Base-by-base conservation (phyloP, 2,888 invertebrate species). In the Chymomyza fuscimana region DNA sequence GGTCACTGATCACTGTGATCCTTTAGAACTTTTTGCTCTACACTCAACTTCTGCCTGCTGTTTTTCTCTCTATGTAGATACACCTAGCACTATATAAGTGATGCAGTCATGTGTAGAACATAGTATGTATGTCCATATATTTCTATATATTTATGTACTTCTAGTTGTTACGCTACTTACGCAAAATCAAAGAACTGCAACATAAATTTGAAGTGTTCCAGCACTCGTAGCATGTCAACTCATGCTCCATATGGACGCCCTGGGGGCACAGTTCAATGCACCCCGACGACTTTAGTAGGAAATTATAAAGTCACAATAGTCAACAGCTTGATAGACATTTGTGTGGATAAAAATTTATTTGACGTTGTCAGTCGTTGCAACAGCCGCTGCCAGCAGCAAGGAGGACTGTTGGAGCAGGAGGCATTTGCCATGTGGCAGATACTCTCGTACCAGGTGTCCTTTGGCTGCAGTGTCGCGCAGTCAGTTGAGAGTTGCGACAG, bases 281-380 rank as follows among this genome's bases (percentile, higher is more conserved):
- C 88, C 73, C 66, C 67, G 59, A 68, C 76, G 83, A 81, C 75
- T 76, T 81, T 82, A 88, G 87, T 79, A 75, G 87, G 80, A 84
- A 84, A 88, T 84, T 84, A 84, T 84, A 84, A 79, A 84, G 87
- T 86, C 88, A 85, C 88, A 85, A 86, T 88, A 65, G 64, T 74
- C 81, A 76, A 71, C 73, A 73, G 71, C 81, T 73, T 66, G 65
- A 63, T 72, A 71, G 80, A 76, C 84, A 83, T 86, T 86, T 78
- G 74, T 75, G 75, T 72, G 78, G 76, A 82, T 74, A 81, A 63
- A 77, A 81, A 77, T 79, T 51, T 81, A 79, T 77, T 88, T 77
- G 76, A 74, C 68, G 63, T 72, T 67, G 66, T 63, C 84, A 71
- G 72, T 69, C 70, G 65, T 9, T 58, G 65, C 52, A 59, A 67